These are phyloP conservation scores for Notechis scutatus DNA, from an alignment of 2,113 vertebrate species.

Conservation along the genomic window DNA sequence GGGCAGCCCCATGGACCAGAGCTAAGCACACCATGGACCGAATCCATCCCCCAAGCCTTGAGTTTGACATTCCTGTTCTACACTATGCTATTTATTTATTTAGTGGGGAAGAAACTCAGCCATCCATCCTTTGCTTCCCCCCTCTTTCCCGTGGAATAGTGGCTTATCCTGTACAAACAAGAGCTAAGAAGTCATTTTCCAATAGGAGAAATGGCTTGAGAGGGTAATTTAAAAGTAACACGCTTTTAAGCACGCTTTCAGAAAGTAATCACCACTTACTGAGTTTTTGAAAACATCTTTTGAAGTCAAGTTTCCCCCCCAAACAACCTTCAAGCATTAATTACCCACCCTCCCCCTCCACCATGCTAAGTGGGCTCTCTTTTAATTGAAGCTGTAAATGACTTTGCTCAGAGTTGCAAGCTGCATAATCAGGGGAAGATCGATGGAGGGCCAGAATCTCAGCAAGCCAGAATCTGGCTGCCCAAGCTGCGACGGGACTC, in stretches of 20 bases:
- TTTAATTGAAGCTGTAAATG: neutral
- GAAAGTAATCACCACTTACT: neutral
- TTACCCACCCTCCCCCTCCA: neutral
- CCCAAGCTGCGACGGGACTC: neutral
- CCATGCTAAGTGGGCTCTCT: neutral
- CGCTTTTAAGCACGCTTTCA: neutral
- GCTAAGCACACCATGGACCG: too few relatives aligned
- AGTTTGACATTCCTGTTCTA: too few relatives aligned
- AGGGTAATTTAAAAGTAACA: neutral
- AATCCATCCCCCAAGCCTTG: too few relatives aligned
- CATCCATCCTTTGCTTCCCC: neutral
- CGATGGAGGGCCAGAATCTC: neutral
- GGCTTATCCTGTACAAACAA: neutral
- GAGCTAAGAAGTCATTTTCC: neutral
- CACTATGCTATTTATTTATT: neutral
- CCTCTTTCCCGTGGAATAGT: neutral
- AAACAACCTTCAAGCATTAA: neutral
- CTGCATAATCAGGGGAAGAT: neutral
- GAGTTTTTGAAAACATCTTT: neutral
- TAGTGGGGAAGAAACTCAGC: neutral
- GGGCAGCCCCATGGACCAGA: too few relatives aligned
- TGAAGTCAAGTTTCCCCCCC: neutral
- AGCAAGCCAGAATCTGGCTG: neutral
- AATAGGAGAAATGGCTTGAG: neutral
- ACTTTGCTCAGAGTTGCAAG: neutral